These are phyloP conservation scores for Macroramphosus scolopax DNA, from an alignment of 2,797 vertebrate genomes.

Conservation along the genomic window DNA sequence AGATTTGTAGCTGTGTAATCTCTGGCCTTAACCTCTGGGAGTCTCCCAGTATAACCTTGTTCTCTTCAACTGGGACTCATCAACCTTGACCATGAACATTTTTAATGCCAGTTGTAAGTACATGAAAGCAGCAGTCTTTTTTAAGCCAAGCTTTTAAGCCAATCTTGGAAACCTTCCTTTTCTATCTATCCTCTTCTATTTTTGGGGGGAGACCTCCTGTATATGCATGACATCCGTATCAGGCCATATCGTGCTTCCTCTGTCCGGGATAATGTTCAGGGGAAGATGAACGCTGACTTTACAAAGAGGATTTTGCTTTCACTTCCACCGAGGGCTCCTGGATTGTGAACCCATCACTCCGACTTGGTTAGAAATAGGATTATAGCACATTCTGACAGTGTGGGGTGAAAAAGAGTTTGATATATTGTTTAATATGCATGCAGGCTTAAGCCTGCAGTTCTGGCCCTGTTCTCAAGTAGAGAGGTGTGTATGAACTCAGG, in stretches of 20 bases:
- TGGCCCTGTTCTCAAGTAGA: slow-evolving; percentile 41
- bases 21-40: neutral
- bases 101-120: slow-evolving; percentile 1
- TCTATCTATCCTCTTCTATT: slow-evolving; percentile 1
- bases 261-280: slow-evolving; percentile 33
- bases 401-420: slow-evolving; percentile 51
- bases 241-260: slow-evolving; percentile 17
- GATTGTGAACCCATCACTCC: slow-evolving; percentile 49
- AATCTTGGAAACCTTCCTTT: slow-evolving; percentile 2
- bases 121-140: too few species aligned
- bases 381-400: slow-evolving; percentile 51
- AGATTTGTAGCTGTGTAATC: too few species aligned
- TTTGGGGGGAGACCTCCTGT: slow-evolving; percentile 11
- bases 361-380: slow-evolving; percentile 59
- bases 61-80: slow-evolving; percentile 3
- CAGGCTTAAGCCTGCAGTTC: slow-evolving; percentile 45
- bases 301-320: slow-evolving; percentile 47
- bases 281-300: slow-evolving; percentile 53
- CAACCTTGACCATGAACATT: neutral
- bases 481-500: slow-evolving; percentile 43
- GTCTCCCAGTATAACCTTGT: slow-evolving; percentile 16
- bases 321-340: slow-evolving; percentile 25
- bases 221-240: slow-evolving; percentile 20
- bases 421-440: slow-evolving; percentile 66
- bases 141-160: too few species aligned